Evolutionary conservation across 1,140 invertebrate species (phyloP).

Genomic region (Plectrocnemia conspersa): DNA sequence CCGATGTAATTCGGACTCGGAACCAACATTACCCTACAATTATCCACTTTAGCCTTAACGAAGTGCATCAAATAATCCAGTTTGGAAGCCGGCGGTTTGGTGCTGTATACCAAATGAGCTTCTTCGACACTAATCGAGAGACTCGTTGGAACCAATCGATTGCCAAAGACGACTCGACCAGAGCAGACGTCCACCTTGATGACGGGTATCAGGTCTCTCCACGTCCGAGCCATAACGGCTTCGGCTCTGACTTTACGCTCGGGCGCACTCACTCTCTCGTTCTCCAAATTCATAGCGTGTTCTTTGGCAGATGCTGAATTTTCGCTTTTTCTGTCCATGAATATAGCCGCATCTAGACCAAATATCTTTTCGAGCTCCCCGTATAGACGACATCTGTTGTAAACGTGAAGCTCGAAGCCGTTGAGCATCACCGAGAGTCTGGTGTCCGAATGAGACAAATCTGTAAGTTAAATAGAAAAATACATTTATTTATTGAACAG

Average conservation of each 20-base stretch:
- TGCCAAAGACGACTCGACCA: conserved; percentile 94
- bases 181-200: conserved; percentile 92
- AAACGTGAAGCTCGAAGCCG: conserved; percentile 93
- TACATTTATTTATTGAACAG: too few species aligned
- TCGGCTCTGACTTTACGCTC: conserved; percentile 65
- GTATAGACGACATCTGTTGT: conserved; percentile 89
- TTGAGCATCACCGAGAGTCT: conserved; percentile 90
- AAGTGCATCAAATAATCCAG: conserved; percentile 96
- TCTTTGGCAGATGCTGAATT: conserved; percentile 46
- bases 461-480: conserved; percentile 54
- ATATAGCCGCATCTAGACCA: conserved; percentile 74
- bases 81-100: conserved; percentile 87
- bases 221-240: conserved; percentile 75
- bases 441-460: conserved; percentile 93
- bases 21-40: conserved; percentile 89
- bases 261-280: conserved; percentile 52
- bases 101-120: conserved; percentile 91
- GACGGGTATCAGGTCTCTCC: conserved; percentile 94
- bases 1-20: conserved; percentile 92
- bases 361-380: conserved; percentile 84
- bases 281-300: conserved; percentile 58
- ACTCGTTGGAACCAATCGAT: conserved; percentile 88
- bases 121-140: conserved; percentile 91
- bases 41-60: conserved; percentile 90
- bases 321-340: conserved; percentile 54